Conservation (phyloP, 2,888 invertebrate genomes). For the Liopterus haemorrhoidalis region DNA sequence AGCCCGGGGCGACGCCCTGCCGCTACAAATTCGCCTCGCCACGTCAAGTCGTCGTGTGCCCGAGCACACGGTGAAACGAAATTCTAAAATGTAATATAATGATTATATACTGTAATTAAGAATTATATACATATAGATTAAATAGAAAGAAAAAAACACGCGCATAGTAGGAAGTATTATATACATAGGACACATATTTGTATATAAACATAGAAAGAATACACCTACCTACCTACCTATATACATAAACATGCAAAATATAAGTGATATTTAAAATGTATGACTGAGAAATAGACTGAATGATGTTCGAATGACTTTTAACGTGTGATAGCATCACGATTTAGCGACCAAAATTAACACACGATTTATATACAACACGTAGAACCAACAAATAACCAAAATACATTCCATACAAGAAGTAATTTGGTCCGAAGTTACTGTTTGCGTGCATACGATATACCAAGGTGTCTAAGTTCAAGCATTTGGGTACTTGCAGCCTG, state of each 20-base stretch:
- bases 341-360: constrained; percentile 24
- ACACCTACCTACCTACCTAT: constrained; percentile 20
- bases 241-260: constrained; percentile 6
- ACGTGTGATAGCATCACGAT: constrained; percentile 20
- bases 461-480: too few species aligned
- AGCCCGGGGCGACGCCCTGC: constrained; percentile 27
- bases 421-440: too few species aligned
- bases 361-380: constrained; percentile 24
- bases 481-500: too few species aligned
- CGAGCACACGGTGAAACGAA: constrained; percentile 46
- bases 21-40: constrained; percentile 24
- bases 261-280: constrained; percentile 24
- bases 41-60: constrained; percentile 25
- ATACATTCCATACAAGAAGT: too few species aligned
- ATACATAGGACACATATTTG: constrained; percentile 23
- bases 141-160: constrained; percentile 39
- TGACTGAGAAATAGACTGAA: constrained; percentile 19
- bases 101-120: constrained; percentile 40
- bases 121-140: constrained; percentile 40
- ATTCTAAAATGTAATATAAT: constrained; percentile 48
- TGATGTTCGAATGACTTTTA: constrained; percentile 13
- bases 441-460: too few species aligned
- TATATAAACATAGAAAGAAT: constrained; percentile 23
- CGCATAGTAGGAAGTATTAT: constrained; percentile 39
- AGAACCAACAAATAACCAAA: constrained; percentile 14